Evolutionary conservation across 2,888 invertebrate genomes (phyloP), one percentile per base, ranked within the genome.

Genomic region (Lepidochrysops patricia): DNA sequence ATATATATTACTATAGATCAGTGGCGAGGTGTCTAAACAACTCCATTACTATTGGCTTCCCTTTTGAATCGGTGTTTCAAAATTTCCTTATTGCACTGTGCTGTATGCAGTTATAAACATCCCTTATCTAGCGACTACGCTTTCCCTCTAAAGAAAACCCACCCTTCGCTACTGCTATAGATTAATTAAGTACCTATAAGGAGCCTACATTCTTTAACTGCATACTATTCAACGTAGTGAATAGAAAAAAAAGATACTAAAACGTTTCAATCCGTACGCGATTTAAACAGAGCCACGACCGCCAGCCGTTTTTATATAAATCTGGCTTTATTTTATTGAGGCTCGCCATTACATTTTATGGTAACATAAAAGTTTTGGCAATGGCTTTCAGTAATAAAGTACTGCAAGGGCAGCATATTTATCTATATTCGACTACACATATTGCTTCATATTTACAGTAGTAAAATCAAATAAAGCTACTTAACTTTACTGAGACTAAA

Each of bases 351-450:
- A 50, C n/a, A 50, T 26, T 50, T 50, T 50, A 50, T 50, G 26
- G 50, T 50, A 50, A 26, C 26, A 50, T 50, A 26, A 50, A 50
- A 50, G 50, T 50, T 50, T 50, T 50, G 50, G 26, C 26, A 50
- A 50, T 50, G 50, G 25, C 5, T 26, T 50, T 26, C 26, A 13
- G 26, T 26, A 50, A 50, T 50, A 50, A 50, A 50, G 26, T 26
- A n/a, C n/a, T n/a, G 25, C 2, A 26, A 50, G 26, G 50, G 50
- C 5, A 37, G 37, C 37, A 50, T 3, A 26, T n/a, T 26, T 13
- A 26, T 49, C 25, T 23, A 5, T 49, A 49, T 49, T n/a, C n/a
- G n/a, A n/a, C n/a, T n/a, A n/a, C n/a, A 43, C 7, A 19, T 9
- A 23, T 23, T 43, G 15, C 37, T 23, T 43, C 9, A 43, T 23